Evolutionary conservation across 2,797 vertebrate species (phyloP), one percentile per base, ranked within the genome.

Genomic region (Eutrigla gurnardus): DNA sequence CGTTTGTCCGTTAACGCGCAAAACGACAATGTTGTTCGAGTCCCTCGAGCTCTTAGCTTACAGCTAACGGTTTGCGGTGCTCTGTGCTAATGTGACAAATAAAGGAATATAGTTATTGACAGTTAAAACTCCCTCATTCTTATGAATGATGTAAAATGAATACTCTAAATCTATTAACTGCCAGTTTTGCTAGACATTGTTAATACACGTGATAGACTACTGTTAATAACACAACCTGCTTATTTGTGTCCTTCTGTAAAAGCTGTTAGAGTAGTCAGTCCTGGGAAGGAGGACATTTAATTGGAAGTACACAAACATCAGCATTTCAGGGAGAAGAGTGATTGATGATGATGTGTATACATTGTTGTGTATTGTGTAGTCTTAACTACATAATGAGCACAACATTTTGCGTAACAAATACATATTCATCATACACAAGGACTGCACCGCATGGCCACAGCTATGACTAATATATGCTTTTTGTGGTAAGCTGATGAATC

Each of bases 51-150:
- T n/a, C 14, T 73, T 4, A 60, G 69, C 67, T 46, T 61, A 18
- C 52, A 32, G 68, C 50, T 42, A 53, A 25, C 39, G 4, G 54
- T 52, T 62, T 45, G 15, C 1, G 61, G 5, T 37, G 35, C 39
- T 36, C 50, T 33, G 15, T 33, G 6, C n/a, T 32, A 25, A 10
- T n/a, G 45, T 25, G 42, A 35, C 8, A 11, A 2, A 37, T 18
- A 17, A 25, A 25, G 25, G 25, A 1, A 25, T 1, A 2, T 25
- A 25, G 25, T 25, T 25, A 25, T 25, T 45, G 4, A 17, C 3
- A 1, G 1, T 35, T 42, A 32, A 43, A 37, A 65, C 35, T 2
- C 0, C 3, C 0, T 6, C 3, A 15, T n/a, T 58, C 0, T 3
- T 17, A 14, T 14, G 14, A 5, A 0, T 35, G 7, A 17, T 17